phyloP scores from a whole-genome alignment of 2,797 vertebrate species.

The Hydrolagus colliei region DNA sequence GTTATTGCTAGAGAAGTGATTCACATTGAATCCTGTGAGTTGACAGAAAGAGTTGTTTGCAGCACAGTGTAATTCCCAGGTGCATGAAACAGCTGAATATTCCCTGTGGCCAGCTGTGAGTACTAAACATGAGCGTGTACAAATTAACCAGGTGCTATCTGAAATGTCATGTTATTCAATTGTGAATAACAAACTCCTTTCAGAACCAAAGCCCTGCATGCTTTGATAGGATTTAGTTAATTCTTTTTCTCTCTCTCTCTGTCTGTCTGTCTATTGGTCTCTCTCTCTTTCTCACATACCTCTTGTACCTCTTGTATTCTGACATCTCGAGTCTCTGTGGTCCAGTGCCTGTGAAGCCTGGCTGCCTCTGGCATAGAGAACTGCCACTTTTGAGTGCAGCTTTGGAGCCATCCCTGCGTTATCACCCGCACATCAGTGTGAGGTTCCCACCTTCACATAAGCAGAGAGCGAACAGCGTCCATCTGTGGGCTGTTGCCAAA shows the following conservation, averaged over 20 bases:
- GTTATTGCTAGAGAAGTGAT: too few relatives aligned
- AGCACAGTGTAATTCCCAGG: too few relatives aligned
- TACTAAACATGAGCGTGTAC: not conserved
- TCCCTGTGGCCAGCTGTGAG: too few relatives aligned
- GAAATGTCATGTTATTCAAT: not conserved
- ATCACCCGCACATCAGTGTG: conserved; percentile 40
- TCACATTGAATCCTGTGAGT: too few relatives aligned
- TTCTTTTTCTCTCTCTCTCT: not conserved
- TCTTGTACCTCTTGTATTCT: not conserved
- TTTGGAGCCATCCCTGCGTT: conserved; percentile 43
- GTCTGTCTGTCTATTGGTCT: too few relatives aligned
- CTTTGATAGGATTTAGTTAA: not conserved
- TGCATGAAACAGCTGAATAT: too few relatives aligned
- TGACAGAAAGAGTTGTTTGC: too few relatives aligned
- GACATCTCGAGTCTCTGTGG: not conserved
- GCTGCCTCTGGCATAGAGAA: conserved; percentile 38
- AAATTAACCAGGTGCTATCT: not conserved
- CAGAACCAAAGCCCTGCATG: not conserved
- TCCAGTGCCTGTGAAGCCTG: conserved; percentile 32
- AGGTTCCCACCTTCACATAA: conserved; percentile 42
- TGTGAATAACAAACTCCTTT: not conserved
- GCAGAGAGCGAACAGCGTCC: conserved; percentile 34
- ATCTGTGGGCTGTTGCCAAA: not conserved
- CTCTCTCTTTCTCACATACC: not conserved
- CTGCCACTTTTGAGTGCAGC: conserved; percentile 40